Evolutionary conservation across 1,140 invertebrate species (phyloP), one percentile per base, ranked within the genome.

Genomic region (Danaus plexippus): DNA sequence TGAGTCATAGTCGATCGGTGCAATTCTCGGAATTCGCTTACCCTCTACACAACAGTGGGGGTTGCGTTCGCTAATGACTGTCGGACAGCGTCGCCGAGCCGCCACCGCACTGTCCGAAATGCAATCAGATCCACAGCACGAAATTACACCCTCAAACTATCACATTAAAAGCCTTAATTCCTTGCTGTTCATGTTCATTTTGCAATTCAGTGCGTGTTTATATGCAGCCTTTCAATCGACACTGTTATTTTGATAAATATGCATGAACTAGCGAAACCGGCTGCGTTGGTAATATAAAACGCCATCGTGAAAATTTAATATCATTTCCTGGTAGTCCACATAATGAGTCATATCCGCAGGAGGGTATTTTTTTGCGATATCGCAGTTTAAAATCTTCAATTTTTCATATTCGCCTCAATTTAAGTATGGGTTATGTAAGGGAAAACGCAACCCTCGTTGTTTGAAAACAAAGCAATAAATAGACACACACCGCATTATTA

Each of bases 201-300:
- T 73, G 74, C 78, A 74, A 75, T 83, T 77, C 71, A 66, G 70
- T 82, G 83, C 80, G 80, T 84, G 83, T 84, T 82, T 84, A 78
- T 85, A 83, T 83, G 79, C 76, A 82, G 71, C 80, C 79, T 83
- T 84, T 85, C 80, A 85, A 87, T 87, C 81, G 80, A 74, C 74
- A 74, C 76, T 77, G 79, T 84, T 87, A 84, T 87, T 87, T 85
- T 84, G 80, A 84, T 84, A 84, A 84, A 87, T 85, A 87, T 87
- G 81, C 78, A 85, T 87, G 79, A 82, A 84, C 70, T 70, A 71
- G 75, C 77, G 73, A 85, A 83, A 85, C 80, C 75, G 69, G 66
- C 75, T 65, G 69, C 74, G 67, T 71, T 71, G 75, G 78, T 84
- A 84, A 85, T 81, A 71, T 74, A 74, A 86, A 83, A 83, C 81